Percentiles rank a stretch among this genome's conserved stretches.
These are phyloP conservation scores for Hemiprocne comata DNA, from an alignment of 2,113 vertebrate species.

Conservation along the genomic window DNA sequence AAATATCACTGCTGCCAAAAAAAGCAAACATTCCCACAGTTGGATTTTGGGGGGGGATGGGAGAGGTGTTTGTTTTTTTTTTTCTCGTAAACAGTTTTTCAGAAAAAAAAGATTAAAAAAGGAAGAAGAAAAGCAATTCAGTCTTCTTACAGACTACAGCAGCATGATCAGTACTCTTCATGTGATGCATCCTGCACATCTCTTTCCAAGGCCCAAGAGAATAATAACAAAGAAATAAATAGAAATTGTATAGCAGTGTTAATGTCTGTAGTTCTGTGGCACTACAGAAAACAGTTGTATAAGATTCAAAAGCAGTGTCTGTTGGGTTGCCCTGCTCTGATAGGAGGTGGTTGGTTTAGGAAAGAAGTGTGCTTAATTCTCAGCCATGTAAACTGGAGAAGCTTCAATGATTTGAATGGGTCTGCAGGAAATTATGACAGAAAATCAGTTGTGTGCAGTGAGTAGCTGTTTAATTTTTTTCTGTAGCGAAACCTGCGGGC, in stretches of 20 bases:
- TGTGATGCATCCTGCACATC: not conserved
- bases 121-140: not conserved
- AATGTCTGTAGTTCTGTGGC: not conserved
- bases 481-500: not conserved
- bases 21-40: not conserved
- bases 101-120: not conserved
- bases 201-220: not conserved
- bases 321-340: not conserved
- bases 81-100: not conserved
- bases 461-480: not conserved
- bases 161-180: not conserved
- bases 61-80: not conserved
- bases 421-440: not conserved
- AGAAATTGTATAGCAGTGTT: not conserved
- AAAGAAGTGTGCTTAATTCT: not conserved
- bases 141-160: not conserved
- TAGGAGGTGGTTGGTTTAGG: not conserved
- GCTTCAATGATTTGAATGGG: not conserved
- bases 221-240: not conserved
- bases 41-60: not conserved
- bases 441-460: not conserved
- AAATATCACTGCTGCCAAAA: conserved; percentile 18
- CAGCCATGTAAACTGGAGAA: not conserved
- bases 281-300: not conserved
- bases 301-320: not conserved